Conservation (phyloP, 2,113 vertebrate genomes). For the Ictidomys tridecemlineatus region DNA sequence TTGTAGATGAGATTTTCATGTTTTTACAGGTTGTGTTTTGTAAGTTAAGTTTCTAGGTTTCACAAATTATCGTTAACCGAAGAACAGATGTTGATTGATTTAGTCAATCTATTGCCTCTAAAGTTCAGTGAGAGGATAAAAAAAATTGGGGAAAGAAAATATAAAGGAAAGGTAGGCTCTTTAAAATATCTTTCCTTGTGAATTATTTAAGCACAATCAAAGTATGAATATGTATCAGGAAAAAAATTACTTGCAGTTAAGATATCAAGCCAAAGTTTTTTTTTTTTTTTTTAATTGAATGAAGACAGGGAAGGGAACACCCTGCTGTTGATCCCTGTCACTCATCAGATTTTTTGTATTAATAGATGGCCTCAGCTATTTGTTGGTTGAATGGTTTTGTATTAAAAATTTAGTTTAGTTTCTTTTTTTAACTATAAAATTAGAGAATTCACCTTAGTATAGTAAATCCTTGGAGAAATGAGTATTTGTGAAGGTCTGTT, state of each 20-base stretch:
- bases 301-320: not conserved
- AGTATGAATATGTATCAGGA: not conserved
- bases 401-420: not conserved
- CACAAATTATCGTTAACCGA: slow-evolving; percentile 22
- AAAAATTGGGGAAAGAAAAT: not conserved
- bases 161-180: not conserved
- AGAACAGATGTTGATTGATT: not conserved
- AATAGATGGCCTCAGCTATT: not conserved
- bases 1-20: slow-evolving; percentile 34
- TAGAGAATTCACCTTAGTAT: slow-evolving; percentile 23
- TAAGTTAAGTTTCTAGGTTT: slow-evolving; percentile 32
- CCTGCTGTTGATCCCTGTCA: not conserved
- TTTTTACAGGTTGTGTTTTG: slow-evolving; percentile 45
- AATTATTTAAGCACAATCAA: not conserved
- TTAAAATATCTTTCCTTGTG: not conserved
- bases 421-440: not conserved
- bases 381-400: not conserved
- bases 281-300: not conserved
- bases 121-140: slow-evolving; percentile 53
- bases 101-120: not conserved
- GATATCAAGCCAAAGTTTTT: slow-evolving; percentile 15
- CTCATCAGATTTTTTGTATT: slow-evolving; percentile 10
- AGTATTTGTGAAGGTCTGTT: not conserved
- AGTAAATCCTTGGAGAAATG: not conserved
- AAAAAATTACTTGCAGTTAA: not conserved